Evolutionary conservation across 1,140 invertebrate species (phyloP).

Genomic region (silkworm (Bombyx mori)): DNA sequence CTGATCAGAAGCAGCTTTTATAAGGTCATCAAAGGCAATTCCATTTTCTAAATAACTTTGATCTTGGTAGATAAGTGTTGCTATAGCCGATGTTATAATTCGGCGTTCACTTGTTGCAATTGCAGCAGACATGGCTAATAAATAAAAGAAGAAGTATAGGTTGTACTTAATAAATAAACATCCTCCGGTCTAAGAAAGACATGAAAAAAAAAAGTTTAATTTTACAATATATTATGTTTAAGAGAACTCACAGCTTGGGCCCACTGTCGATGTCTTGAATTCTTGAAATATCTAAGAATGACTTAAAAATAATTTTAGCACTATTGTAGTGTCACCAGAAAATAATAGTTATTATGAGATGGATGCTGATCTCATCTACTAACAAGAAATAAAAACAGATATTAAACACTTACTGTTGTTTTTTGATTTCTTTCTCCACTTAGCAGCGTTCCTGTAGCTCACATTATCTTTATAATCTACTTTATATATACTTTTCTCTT

Average conservation of each 20-base stretch:
- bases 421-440: conserved; percentile 72
- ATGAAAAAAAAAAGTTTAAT: no score
- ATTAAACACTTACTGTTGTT: conserved; percentile 40
- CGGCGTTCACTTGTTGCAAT: conserved; percentile 52
- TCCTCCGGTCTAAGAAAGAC: no score
- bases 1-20: conserved; percentile 75
- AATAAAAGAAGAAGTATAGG: conserved; percentile 7
- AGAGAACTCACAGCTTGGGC: no score
- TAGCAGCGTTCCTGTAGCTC: conserved; percentile 87
- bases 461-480: conserved; percentile 90
- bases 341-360: no score
- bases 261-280: no score
- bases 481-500: conserved; percentile 83
- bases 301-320: no score
- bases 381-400: no score
- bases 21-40: conserved; percentile 76
- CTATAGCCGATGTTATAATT: conserved; percentile 77
- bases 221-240: no score
- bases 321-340: no score
- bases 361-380: no score
- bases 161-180: no score
- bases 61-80: conserved; percentile 78
- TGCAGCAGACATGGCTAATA: conserved; percentile 52
- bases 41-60: conserved; percentile 80
- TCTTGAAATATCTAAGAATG: no score